Evolutionary conservation across 2,797 vertebrate species (phyloP), one percentile per base, ranked within the genome.

Genomic region (Rhadinocentrus ornatus): DNA sequence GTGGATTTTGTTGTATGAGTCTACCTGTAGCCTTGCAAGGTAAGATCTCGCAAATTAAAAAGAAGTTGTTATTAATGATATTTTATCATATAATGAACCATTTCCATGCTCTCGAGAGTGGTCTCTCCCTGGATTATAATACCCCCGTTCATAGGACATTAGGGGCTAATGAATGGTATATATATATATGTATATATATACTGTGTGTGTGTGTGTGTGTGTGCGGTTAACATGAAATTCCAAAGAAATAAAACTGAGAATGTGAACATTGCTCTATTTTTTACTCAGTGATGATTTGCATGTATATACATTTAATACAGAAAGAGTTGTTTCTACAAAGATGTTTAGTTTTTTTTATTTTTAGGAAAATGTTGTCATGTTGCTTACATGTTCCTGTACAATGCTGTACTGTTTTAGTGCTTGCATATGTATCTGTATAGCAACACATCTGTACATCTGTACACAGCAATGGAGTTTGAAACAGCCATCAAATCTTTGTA

Each of bases 201-300:
- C 10, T 55, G 29, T 66, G 10, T 26, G 26, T 50, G 35, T 2
- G 39, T 67, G 20, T 34, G 32, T 39, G 66, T 62, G 32, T 62
- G 46, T 56, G 27, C 18, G n/a, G 57, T 37, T 57, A 32, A 44
- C 54, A 59, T 26, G 11, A 26, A 5, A 32, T 24, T 41, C 3
- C 16, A 44, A 16, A 44, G 26, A 35, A 46, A 37, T 22, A 29
- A 65, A 44, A 57, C 20, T 22, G 9, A 20, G n/a, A 32, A 66
- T 39, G n/a, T 53, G 48, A 46, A 39, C 31, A 62, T 69, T 31
- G 29, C 31, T 72, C 15, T 75, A 56, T 80, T 75, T 85, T 80
- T 76, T 18, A 78, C 68, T 54, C 37, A 62, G 56, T 71, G 57
- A 60, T 6, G 59, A 69, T 84, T 75, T 73, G 48, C 80, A 24